phyloP scores from a whole-genome alignment of 2,888 invertebrate species.

The Schrankia costaestrigalis region DNA sequence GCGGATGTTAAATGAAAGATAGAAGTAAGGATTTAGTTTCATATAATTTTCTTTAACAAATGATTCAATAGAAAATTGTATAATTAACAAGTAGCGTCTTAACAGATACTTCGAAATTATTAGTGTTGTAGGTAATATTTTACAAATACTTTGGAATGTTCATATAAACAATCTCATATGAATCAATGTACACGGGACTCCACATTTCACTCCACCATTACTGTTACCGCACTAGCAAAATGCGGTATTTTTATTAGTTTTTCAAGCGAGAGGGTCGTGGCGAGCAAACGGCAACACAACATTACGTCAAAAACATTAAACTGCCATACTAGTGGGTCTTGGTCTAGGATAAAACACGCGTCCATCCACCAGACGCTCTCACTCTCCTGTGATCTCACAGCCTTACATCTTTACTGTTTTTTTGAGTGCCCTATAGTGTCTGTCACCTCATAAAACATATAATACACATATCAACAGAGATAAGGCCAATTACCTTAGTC shows the following conservation, averaged over 20 bases:
- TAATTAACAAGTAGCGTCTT: constrained; percentile 81
- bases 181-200: constrained; percentile 56
- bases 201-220: constrained; percentile 31
- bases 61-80: constrained; percentile 82
- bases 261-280: constrained; percentile 18
- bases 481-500: background rate
- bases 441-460: constrained; percentile 24
- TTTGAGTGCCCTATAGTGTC: constrained; percentile 58
- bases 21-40: constrained; percentile 77
- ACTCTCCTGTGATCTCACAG: constrained; percentile 43
- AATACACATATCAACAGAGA: constrained; percentile 6
- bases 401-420: constrained; percentile 68
- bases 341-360: constrained; percentile 58
- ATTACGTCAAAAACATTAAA: constrained; percentile 42
- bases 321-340: constrained; percentile 32
- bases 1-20: constrained; percentile 50
- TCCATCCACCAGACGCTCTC: constrained; percentile 21
- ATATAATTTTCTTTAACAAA: constrained; percentile 81
- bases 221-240: constrained; percentile 24
- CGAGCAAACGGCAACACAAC: constrained; percentile 21
- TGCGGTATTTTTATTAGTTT: constrained; percentile 27
- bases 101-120: constrained; percentile 79
- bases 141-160: constrained; percentile 81
- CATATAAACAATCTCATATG: constrained; percentile 75
- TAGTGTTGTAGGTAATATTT: constrained; percentile 79